phyloP scores from a whole-genome alignment of 2,888 invertebrate species.

The Strigamia transsilvanica region DNA sequence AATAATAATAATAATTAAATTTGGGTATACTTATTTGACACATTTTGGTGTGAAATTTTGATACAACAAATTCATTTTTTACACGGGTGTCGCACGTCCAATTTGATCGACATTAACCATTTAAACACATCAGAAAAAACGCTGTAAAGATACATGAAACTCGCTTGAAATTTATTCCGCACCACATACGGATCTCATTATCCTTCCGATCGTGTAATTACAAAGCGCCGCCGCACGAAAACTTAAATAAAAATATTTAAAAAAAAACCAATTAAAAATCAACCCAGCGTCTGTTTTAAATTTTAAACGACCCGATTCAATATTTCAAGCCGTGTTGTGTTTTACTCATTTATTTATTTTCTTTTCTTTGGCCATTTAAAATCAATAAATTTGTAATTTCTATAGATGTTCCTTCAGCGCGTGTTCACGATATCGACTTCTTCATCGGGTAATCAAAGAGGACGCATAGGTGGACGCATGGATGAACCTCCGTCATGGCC shows the following conservation, averaged over 20 bases:
- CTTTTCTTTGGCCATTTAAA: background rate
- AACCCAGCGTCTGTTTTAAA: background rate
- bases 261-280: background rate
- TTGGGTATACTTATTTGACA: background rate
- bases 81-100: background rate
- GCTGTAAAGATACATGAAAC: background rate
- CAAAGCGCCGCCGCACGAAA: background rate
- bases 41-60: conserved; percentile 3
- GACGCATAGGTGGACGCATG: conserved; percentile 26
- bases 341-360: background rate
- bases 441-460: conserved; percentile 19
- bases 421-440: conserved; percentile 3
- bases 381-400: conserved; percentile 7
- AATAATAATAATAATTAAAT: background rate
- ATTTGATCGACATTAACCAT: background rate
- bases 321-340: no score
- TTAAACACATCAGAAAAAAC: background rate
- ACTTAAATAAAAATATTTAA: background rate
- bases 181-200: background rate
- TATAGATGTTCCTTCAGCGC: conserved; percentile 26
- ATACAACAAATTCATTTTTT: background rate
- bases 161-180: background rate
- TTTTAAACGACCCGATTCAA: background rate
- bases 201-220: background rate
- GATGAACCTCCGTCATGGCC: conserved; percentile 15